These are phyloP conservation scores for Clitarchus hookeri DNA, from an alignment of 2,888 invertebrate species.

Conservation along the genomic window DNA sequence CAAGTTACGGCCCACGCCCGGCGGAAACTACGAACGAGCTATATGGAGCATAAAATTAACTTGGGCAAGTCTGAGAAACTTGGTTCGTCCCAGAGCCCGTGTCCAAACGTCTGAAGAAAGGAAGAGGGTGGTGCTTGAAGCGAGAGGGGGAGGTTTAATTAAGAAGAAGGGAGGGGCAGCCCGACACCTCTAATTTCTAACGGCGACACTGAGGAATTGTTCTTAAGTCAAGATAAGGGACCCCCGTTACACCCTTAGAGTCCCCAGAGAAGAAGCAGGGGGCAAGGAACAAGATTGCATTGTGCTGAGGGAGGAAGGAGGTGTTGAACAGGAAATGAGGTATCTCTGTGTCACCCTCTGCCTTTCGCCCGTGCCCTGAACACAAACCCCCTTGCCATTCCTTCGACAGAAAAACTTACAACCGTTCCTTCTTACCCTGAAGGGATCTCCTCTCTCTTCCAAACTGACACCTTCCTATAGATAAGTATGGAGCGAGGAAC, in stretches of 20 bases:
- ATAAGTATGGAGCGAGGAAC: neutral
- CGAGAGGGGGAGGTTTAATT: slow-evolving; percentile 28
- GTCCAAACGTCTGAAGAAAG: neutral
- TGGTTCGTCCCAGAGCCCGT: neutral
- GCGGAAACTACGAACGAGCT: neutral
- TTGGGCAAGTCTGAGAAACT: slow-evolving; percentile 9
- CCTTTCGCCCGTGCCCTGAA: slow-evolving; percentile 11
- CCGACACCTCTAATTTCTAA: slow-evolving; percentile 41
- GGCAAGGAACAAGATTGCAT: slow-evolving; percentile 37
- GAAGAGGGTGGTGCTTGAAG: neutral
- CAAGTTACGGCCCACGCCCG: neutral
- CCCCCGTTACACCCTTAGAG: slow-evolving; percentile 23
- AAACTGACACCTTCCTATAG: neutral
- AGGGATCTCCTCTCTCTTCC: slow-evolving; percentile 18
- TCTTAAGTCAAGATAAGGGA: slow-evolving; percentile 38
- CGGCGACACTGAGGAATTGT: slow-evolving; percentile 40
- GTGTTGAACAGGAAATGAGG: slow-evolving; percentile 40
- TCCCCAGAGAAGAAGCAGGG: slow-evolving; percentile 29
- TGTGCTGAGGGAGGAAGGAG: slow-evolving; percentile 33
- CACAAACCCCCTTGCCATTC: neutral
- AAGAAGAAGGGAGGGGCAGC: slow-evolving; percentile 32
- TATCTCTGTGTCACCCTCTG: slow-evolving; percentile 31
- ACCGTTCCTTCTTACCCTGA: neutral
- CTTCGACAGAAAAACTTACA: neutral
- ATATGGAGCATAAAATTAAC: slow-evolving; percentile 14